Evolutionary conservation across 2,113 vertebrate species (phyloP).

Genomic region (Notarius quadriscutis): DNA sequence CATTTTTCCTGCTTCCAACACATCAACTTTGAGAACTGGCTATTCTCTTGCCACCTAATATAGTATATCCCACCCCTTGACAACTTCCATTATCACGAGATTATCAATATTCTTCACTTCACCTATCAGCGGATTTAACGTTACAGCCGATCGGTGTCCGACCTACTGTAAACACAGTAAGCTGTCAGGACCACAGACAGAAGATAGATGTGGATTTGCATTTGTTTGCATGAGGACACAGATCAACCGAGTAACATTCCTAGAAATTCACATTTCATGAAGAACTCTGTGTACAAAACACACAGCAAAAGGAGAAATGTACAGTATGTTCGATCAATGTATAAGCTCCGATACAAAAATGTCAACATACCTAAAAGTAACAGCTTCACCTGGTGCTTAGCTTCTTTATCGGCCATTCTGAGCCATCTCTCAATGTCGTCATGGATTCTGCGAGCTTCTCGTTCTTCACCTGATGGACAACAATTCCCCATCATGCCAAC

Average conservation of each 20-base stretch:
- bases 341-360: constrained; percentile 38
- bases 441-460: constrained; percentile 73
- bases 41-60: too few relatives aligned
- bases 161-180: neutral
- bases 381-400: constrained; percentile 75
- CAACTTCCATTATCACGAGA: too few relatives aligned
- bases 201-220: constrained; percentile 23
- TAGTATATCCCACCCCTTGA: too few relatives aligned
- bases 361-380: constrained; percentile 81
- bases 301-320: neutral
- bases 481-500: constrained; percentile 71
- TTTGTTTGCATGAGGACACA: constrained; percentile 15
- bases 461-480: constrained; percentile 74
- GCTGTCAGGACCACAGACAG: neutral
- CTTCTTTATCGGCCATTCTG: constrained; percentile 69
- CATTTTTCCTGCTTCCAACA: too few relatives aligned
- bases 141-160: too few relatives aligned
- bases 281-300: neutral
- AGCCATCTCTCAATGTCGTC: constrained; percentile 81
- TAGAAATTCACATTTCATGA: neutral
- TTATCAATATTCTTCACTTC: too few relatives aligned
- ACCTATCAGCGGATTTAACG: too few relatives aligned
- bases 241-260: neutral
- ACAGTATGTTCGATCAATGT: neutral
- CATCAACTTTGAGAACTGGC: too few relatives aligned